A percentile compares a stretch with the other conserved stretches of the same genome.
Evolutionary conservation across 2,113 vertebrate genomes (phyloP).

Genomic region (Gobiocypris rarus): DNA sequence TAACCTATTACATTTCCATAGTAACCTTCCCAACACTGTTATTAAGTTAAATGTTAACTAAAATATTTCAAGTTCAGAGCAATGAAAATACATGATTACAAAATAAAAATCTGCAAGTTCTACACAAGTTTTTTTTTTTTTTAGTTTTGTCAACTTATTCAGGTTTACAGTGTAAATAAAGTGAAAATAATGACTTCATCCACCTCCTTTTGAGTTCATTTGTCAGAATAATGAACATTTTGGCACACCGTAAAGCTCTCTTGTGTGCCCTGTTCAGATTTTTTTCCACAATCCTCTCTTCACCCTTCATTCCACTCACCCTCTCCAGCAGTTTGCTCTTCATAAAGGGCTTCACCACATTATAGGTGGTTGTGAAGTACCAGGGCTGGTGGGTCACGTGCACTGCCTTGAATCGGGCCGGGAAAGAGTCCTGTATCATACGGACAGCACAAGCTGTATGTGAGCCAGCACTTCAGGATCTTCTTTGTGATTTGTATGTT

Average conservation of each 20-base stretch:
- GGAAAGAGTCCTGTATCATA: conserved; percentile 89
- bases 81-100: too few species aligned
- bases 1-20: too few species aligned
- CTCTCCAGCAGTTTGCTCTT: conserved; percentile 96
- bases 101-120: too few species aligned
- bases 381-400: conserved; percentile 97
- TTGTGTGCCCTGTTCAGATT: neutral
- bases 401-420: conserved; percentile 94
- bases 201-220: neutral
- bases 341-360: conserved; percentile 93
- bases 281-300: too few species aligned
- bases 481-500: too few species aligned
- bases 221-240: neutral
- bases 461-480: neutral
- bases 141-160: too few species aligned
- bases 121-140: too few species aligned
- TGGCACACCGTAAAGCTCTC: too few species aligned
- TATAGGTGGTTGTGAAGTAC: conserved; percentile 99
- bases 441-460: neutral
- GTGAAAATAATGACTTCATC: neutral
- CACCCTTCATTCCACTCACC: conserved; percentile 72
- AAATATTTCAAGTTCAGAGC: too few species aligned
- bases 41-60: too few species aligned
- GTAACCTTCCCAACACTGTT: too few species aligned
- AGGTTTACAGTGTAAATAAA: neutral